These are phyloP conservation scores for Podiceps cristatus DNA, from an alignment of 2,113 vertebrate genomes.

Conservation along the genomic window DNA sequence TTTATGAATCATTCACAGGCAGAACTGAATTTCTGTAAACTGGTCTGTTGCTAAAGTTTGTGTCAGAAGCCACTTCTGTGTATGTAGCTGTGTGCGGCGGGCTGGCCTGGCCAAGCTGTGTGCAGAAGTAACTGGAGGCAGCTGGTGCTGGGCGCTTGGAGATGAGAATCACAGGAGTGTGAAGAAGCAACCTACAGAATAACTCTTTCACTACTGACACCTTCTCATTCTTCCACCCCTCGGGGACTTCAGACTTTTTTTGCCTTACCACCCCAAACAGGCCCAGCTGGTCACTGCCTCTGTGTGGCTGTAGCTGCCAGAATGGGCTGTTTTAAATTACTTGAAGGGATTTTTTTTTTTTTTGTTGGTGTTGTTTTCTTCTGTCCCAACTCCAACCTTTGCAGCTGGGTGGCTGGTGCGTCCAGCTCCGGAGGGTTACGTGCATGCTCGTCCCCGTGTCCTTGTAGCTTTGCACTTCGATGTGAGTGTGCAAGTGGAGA, in stretches of 20 bases:
- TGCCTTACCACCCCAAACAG: conserved; percentile 67
- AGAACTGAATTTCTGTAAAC: not conserved
- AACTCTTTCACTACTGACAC: conserved; percentile 62
- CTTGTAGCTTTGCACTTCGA: not conserved
- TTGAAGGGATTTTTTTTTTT: conserved; percentile 27
- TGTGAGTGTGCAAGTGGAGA: not conserved
- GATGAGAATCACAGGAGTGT: conserved; percentile 19
- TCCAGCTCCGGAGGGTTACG: not conserved
- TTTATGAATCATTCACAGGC: not conserved
- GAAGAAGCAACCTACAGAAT: conserved; percentile 42
- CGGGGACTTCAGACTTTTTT: conserved; percentile 49
- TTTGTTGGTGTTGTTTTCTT: not conserved
- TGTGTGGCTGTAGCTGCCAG: not conserved
- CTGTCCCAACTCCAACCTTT: not conserved
- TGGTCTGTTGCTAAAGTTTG: not conserved
- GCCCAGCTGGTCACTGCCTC: not conserved
- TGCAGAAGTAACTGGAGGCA: conserved; percentile 79
- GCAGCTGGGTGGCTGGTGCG: not conserved
- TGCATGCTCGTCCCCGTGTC: not conserved
- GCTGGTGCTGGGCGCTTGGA: conserved; percentile 9
- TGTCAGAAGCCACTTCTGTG: not conserved
- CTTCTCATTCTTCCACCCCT: conserved; percentile 50
- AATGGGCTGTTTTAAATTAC: conserved; percentile 10
- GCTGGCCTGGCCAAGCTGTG: conserved; percentile 87
- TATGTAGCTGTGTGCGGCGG: conserved; percentile 85